Percentiles rank a stretch among this genome's conserved stretches.
phyloP scores from a whole-genome alignment of 2,888 invertebrate species.

The Thera britannica region DNA sequence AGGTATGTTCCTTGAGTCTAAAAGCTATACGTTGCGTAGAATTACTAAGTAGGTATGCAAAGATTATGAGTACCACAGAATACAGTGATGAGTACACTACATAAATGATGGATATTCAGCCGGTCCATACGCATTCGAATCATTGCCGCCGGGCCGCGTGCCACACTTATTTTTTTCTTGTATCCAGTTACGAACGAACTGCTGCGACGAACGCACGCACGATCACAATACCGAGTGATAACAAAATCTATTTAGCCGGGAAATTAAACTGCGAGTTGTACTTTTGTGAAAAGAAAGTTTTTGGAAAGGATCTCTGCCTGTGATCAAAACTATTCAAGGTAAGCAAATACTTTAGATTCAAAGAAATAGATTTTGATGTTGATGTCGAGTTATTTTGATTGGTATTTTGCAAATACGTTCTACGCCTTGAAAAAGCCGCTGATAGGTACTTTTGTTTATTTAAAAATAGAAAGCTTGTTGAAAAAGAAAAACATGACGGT shows the following conservation, averaged over 20 bases:
- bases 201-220: slow-evolving; percentile 46
- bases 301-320: slow-evolving; percentile 3
- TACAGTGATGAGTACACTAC: slow-evolving; percentile 21
- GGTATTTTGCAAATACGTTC: background rate
- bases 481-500: background rate
- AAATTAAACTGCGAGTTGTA: slow-evolving; percentile 23
- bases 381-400: background rate
- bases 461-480: no score
- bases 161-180: slow-evolving; percentile 37
- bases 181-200: slow-evolving; percentile 50
- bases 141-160: slow-evolving; percentile 59
- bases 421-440: background rate
- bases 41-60: slow-evolving; percentile 17
- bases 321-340: slow-evolving; percentile 23
- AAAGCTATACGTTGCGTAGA: no score
- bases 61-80: background rate
- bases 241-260: slow-evolving; percentile 39
- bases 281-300: slow-evolving; percentile 20
- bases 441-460: background rate
- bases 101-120: slow-evolving; percentile 50
- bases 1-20: no score
- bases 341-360: slow-evolving; percentile 8
- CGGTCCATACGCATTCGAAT: slow-evolving; percentile 51
- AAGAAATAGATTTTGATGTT: background rate
- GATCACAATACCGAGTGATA: slow-evolving; percentile 30